Evolutionary conservation across 2,797 vertebrate genomes (phyloP), one percentile per base, ranked within the genome.

Genomic region (Naso thynnoides): DNA sequence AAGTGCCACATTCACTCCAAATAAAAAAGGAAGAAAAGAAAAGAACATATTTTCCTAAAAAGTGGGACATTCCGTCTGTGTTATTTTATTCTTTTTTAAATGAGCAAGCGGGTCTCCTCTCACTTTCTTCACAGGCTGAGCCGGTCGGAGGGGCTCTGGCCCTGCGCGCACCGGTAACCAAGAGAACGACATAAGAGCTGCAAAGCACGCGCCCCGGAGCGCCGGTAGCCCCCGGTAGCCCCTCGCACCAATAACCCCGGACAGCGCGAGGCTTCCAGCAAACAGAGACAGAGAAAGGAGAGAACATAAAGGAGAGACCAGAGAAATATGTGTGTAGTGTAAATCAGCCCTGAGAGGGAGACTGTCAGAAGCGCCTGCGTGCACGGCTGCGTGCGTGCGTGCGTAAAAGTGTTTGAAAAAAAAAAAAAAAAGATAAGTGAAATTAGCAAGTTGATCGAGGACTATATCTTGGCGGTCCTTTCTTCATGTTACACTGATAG

Each of bases 171-270:
- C 90, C 89, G 93, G 96, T 97, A 96, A 96, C 97, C 96, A 95
- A 94, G 96, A 96, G 95, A 95, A 96, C 96, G 88, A 94, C 91
- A 91, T 85, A 89, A 79, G 95, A 89, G 92, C 95, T 88, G 91
- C 89, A 91, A 98, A 97, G 92, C 96, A 96, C 87, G 95, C 95
- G 90, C 83, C 85, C 91, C 83, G 89, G 91, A 93, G 93, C 93
- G 90, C 88, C 91, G 92, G 93, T 93, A 91, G 92, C 93, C 91
- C 91, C 91, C 91, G 81, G 92, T 95, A 92, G 94, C 94, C 93
- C 92, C 89, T 76, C 65, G 70, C 87, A 91, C 88, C 93, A 95
- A 94, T 94, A 94, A 92, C 85, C 76, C 79, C 78, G 91, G 90
- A 88, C 88, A 91, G 91, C 91, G 86, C 88, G 89, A 94, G 91